phyloP scores from a whole-genome alignment of 1,140 invertebrate genomes.

The Heliconius nattereri region DNA sequence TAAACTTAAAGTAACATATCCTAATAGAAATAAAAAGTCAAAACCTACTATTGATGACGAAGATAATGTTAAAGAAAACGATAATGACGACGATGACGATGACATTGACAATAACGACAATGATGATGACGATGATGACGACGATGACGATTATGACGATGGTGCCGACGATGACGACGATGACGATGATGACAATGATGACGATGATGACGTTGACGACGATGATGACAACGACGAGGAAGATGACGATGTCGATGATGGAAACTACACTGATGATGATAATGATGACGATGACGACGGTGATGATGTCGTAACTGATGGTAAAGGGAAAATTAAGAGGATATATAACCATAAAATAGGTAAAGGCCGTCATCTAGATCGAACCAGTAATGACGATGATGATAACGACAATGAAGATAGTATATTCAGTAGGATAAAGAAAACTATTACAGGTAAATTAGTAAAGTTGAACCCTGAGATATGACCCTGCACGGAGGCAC shows the following conservation, averaged over 20 bases:
- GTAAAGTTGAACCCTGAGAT: conserved; percentile 68
- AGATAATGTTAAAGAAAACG: conserved; percentile 77
- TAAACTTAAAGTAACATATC: background rate
- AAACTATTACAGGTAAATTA: conserved; percentile 80
- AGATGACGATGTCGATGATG: conserved; percentile 78
- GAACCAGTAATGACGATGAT: conserved; percentile 81
- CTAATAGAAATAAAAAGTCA: background rate
- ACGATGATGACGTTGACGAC: conserved; percentile 79
- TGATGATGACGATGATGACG: conserved; percentile 74
- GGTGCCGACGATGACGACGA: conserved; percentile 72
- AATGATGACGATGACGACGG: conserved; percentile 70
- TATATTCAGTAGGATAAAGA: conserved; percentile 78
- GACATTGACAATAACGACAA: conserved; percentile 78
- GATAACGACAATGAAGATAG: conserved; percentile 81
- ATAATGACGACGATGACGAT: conserved; percentile 78
- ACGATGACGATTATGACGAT: conserved; percentile 73
- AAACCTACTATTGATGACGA: conserved; percentile 40
- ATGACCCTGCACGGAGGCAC: conserved; percentile 71
- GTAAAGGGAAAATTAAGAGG: conserved; percentile 16
- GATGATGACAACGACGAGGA: conserved; percentile 81
- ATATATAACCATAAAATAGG: conserved; percentile 28
- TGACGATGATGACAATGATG: conserved; percentile 71
- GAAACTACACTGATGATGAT: conserved; percentile 77
- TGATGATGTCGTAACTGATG: conserved; percentile 63
- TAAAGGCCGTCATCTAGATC: conserved; percentile 68